These are phyloP conservation scores for Cetonia aurata DNA, from an alignment of 2,888 invertebrate genomes.

Conservation along the genomic window DNA sequence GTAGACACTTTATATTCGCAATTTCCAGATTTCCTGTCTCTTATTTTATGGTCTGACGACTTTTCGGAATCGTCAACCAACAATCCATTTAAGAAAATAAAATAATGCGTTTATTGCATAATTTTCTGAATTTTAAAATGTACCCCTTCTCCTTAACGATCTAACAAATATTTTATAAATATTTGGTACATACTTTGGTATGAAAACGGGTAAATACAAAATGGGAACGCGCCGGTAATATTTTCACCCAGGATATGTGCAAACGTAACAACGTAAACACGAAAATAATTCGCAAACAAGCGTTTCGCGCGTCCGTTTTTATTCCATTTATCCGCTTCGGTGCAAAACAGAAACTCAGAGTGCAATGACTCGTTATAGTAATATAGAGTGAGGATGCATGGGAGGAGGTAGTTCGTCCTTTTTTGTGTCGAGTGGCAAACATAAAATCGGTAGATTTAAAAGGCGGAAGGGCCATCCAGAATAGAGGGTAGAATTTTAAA, in stretches of 20 bases:
- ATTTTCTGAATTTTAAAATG: no score
- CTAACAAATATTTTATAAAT: no score
- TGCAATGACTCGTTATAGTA: neutral
- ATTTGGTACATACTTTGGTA: no score
- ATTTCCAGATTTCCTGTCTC: no score
- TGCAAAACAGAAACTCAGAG: neutral
- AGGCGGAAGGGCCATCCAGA: neutral
- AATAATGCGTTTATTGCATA: no score
- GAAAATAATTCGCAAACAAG: conserved; percentile 39
- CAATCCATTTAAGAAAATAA: no score
- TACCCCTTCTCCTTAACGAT: no score
- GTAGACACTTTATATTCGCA: no score
- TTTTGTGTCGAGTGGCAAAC: neutral
- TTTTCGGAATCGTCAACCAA: no score
- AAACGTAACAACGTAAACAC: conserved; percentile 22
- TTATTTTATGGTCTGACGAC: no score
- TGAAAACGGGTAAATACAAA: no score
- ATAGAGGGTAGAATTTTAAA: neutral
- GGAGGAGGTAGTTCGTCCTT: neutral
- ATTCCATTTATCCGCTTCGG: conserved; percentile 21
- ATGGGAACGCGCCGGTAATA: no score
- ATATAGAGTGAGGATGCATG: neutral
- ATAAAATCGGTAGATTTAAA: neutral
- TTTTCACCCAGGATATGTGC: neutral
- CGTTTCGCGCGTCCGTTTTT: conserved; percentile 25